Conservation (phyloP, 2,797 vertebrate genomes). For the Sebastes ruberrimus region DNA sequence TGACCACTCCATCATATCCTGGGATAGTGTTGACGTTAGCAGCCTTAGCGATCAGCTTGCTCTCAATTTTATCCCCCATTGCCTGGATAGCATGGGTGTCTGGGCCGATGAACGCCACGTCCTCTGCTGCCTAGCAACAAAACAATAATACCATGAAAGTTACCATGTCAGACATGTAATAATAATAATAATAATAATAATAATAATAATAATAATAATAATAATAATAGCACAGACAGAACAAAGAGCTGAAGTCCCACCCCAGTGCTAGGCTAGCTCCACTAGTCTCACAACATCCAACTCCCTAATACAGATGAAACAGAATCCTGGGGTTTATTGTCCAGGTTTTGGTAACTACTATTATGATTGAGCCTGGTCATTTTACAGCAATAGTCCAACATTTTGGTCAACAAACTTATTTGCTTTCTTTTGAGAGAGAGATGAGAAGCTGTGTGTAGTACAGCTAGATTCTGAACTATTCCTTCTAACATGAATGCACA, state of each 20-base stretch:
- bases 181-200: background rate
- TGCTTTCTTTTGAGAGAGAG: background rate
- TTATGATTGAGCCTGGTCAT: background rate
- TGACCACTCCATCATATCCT: constrained; percentile 95
- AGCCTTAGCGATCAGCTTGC: constrained; percentile 96
- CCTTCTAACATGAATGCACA: no score
- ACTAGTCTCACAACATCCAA: background rate
- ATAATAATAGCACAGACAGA: background rate
- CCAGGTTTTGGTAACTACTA: background rate
- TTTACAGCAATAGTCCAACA: background rate
- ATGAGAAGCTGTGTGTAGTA: background rate
- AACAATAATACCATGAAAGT: background rate
- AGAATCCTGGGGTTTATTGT: background rate
- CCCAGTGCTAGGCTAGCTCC: background rate
- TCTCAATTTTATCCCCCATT: constrained; percentile 99
- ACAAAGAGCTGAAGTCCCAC: background rate
- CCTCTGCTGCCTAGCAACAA: constrained; percentile 86
- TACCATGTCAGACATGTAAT: background rate
- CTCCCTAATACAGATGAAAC: background rate
- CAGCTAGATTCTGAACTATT: background rate
- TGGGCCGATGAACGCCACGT: constrained; percentile 92
- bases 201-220: background rate
- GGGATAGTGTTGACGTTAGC: constrained; percentile 97
- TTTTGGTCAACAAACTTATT: background rate
- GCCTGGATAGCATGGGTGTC: constrained; percentile 95